These are phyloP conservation scores for Hydrolagus affinis DNA, from an alignment of 2,113 vertebrate species.

Conservation along the genomic window DNA sequence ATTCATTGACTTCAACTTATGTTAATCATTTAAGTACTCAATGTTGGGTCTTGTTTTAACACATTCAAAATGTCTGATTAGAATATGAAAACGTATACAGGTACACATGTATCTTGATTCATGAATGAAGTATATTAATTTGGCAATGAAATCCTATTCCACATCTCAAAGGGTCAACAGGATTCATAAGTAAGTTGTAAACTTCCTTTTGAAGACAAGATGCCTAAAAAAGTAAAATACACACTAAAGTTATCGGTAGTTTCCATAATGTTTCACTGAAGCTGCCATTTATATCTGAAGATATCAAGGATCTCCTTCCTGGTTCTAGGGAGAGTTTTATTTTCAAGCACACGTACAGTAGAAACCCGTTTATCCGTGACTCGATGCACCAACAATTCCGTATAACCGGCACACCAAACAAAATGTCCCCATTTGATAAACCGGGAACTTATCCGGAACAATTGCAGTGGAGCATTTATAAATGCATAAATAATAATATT, in stretches of 20 bases:
- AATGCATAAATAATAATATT: too few species aligned
- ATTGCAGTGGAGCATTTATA: too few species aligned
- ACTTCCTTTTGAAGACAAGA: neutral
- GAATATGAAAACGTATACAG: neutral
- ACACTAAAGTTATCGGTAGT: neutral
- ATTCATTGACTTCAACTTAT: neutral
- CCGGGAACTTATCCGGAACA: too few species aligned
- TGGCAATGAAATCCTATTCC: neutral
- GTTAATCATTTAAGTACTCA: neutral
- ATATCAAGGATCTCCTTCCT: neutral
- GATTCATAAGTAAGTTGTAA: constrained; percentile 2
- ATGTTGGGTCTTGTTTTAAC: neutral
- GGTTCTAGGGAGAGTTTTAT: neutral
- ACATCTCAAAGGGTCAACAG: neutral
- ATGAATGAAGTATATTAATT: constrained; percentile 12
- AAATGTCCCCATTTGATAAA: too few species aligned
- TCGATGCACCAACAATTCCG: too few species aligned
- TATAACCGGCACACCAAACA: too few species aligned
- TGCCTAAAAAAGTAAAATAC: constrained; percentile 4
- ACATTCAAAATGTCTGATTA: neutral
- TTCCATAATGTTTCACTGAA: constrained; percentile 42
- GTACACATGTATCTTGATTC: neutral
- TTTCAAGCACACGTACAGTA: neutral
- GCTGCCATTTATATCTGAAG: constrained; percentile 37
- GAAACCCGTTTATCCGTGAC: too few species aligned